Conservation (phyloP, 2,797 vertebrate species). For the Siniperca undulata region DNA sequence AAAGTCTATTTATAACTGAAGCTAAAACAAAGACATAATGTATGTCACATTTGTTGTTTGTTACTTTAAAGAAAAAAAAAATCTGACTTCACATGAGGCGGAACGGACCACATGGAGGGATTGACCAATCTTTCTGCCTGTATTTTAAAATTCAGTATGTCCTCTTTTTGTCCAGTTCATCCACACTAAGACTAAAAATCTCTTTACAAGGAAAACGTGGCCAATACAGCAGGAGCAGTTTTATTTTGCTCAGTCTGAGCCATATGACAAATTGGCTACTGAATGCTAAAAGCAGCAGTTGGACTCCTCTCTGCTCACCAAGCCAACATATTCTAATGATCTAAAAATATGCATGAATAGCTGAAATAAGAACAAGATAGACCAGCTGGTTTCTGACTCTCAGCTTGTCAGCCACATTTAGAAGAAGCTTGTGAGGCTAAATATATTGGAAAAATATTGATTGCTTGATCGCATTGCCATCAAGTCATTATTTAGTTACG, state of each 20-base stretch:
- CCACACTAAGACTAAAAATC: not conserved
- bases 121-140: not conserved
- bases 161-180: constrained; percentile 18
- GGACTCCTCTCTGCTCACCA: constrained; percentile 28
- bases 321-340: constrained; percentile 23
- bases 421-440: constrained; percentile 42
- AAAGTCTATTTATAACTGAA: constrained; percentile 6
- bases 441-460: constrained; percentile 47
- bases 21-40: not conserved
- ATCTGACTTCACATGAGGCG: not conserved
- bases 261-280: constrained; percentile 37
- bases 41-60: not conserved
- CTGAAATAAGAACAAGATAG: constrained; percentile 34
- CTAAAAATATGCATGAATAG: constrained; percentile 55
- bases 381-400: constrained; percentile 11
- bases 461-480: constrained; percentile 34
- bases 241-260: constrained; percentile 27
- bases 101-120: not conserved
- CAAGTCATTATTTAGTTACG: constrained; percentile 49
- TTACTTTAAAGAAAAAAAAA: no score
- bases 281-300: constrained; percentile 42
- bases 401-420: constrained; percentile 29
- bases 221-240: constrained; percentile 15
- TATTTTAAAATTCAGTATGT: not conserved
- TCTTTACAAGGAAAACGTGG: constrained; percentile 12